phyloP scores from a whole-genome alignment of 1,140 invertebrate species.

The Pseudoatta argentina region DNA sequence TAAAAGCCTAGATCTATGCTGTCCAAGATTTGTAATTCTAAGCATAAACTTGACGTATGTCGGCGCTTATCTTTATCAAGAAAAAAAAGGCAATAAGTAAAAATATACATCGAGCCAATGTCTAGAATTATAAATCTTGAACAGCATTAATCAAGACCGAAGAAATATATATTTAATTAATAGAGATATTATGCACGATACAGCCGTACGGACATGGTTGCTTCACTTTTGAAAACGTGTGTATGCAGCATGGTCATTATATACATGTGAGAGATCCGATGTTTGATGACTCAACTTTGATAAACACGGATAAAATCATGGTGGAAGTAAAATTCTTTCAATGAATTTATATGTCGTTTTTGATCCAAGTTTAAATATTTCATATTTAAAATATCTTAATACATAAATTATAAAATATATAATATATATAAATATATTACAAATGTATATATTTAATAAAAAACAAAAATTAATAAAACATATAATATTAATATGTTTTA shows the following conservation, averaged over 20 bases:
- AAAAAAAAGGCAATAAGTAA: too few species aligned
- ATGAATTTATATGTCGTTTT: neutral
- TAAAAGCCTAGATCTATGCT: neutral
- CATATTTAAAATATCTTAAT: too few species aligned
- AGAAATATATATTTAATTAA: neutral
- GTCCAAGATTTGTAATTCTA: too few species aligned
- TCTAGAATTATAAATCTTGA: too few species aligned
- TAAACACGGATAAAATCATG: neutral
- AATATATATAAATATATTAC: too few species aligned
- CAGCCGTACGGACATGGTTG: conserved; percentile 89
- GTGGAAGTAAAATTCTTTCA: conserved; percentile 4
- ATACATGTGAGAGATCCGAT: conserved; percentile 86
- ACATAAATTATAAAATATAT: too few species aligned
- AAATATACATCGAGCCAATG: too few species aligned
- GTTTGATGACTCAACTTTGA: conserved; percentile 71
- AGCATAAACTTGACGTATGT: too few species aligned
- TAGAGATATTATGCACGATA: neutral
- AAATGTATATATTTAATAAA: too few species aligned
- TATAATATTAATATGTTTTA: too few species aligned
- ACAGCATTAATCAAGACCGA: neutral
- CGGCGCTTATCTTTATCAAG: too few species aligned
- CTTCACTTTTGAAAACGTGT: conserved; percentile 89
- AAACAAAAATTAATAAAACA: too few species aligned
- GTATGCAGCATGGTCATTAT: conserved; percentile 90
- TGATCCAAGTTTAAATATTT: neutral